Evolutionary conservation across 2,888 invertebrate genomes (phyloP).

Genomic region (Hypomecis punctinalis): DNA sequence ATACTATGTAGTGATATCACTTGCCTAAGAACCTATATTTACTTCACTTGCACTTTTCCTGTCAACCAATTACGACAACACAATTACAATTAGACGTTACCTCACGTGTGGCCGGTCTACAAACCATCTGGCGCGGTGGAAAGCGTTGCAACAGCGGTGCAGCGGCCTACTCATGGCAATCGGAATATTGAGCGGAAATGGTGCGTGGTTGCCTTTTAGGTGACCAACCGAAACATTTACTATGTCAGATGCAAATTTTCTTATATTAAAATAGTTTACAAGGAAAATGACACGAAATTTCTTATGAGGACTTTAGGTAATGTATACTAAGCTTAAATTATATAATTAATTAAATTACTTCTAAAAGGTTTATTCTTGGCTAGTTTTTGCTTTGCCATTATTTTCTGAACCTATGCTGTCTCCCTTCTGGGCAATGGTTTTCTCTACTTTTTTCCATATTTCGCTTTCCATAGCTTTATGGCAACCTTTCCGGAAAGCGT

Average conservation of each 20-base stretch:
- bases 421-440: too few relatives aligned
- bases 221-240: slow-evolving; percentile 26
- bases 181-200: slow-evolving; percentile 49
- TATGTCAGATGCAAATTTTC: background rate
- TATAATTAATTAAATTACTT: too few relatives aligned
- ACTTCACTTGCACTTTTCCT: slow-evolving; percentile 14
- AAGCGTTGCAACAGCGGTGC: slow-evolving; percentile 40
- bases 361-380: too few relatives aligned
- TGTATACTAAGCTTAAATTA: too few relatives aligned
- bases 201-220: slow-evolving; percentile 41
- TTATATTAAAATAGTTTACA: background rate
- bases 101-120: slow-evolving; percentile 59
- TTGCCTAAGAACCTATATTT: background rate
- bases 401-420: too few relatives aligned
- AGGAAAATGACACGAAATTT: background rate
- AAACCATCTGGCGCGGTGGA: slow-evolving; percentile 44
- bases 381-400: too few relatives aligned
- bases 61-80: slow-evolving; percentile 50
- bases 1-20: too few relatives aligned
- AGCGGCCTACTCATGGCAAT: slow-evolving; percentile 49
- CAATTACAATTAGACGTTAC: slow-evolving; percentile 46
- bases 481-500: too few relatives aligned
- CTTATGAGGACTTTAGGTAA: too few relatives aligned
- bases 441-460: too few relatives aligned
- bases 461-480: too few relatives aligned